Conservation (phyloP, 2,797 vertebrate species). For the Martes flavigula region DNA sequence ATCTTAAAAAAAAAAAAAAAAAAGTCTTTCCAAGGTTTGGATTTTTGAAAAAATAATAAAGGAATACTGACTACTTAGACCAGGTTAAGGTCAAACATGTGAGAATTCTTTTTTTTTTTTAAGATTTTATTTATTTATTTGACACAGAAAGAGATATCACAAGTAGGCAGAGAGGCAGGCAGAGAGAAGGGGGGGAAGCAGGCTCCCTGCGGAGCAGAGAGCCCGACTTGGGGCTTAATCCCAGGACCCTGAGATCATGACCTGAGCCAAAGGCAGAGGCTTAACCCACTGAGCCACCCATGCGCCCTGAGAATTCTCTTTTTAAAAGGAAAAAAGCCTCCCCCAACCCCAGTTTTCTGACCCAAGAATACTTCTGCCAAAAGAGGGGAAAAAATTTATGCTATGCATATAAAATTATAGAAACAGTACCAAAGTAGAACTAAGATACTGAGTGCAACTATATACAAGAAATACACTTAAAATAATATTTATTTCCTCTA, state of each 20-base stretch:
- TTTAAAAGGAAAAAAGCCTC: not conserved
- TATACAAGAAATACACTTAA: not conserved
- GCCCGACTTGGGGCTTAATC: no score
- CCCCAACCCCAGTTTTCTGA: not conserved
- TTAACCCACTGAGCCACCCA: no score
- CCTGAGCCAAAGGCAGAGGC: no score
- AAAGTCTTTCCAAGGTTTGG: not conserved
- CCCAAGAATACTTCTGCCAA: not conserved
- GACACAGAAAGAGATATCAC: no score
- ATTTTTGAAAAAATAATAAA: not conserved
- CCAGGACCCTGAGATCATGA: no score
- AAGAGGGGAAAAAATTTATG: not conserved
- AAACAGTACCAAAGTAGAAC: not conserved
- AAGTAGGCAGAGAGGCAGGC: no score
- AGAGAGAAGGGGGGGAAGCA: no score
- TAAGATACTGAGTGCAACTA: slow-evolving; percentile 15
- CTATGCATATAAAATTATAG: not conserved
- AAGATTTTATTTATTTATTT: no score
- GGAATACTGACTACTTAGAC: not conserved
- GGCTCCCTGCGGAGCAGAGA: no score
- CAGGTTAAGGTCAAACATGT: not conserved
- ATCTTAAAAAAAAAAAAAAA: not conserved
- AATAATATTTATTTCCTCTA: not conserved
- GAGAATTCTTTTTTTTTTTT: not conserved
- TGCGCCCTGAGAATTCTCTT: not conserved